Base-by-base conservation (phyloP, 2,113 vertebrate genomes). In the Anoura caudifer region DNA sequence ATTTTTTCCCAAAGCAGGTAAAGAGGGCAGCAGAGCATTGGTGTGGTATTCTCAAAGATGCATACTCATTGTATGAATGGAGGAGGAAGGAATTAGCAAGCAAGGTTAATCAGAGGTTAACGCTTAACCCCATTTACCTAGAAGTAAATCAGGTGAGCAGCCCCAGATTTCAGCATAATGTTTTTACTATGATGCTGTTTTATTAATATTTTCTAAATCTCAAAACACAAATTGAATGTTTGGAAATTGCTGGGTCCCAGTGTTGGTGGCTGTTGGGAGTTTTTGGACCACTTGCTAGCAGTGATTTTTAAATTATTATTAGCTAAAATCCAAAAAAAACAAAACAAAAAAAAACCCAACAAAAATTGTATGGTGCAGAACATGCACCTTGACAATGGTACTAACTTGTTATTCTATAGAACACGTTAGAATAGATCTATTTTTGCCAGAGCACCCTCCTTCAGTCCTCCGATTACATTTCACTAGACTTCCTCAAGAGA, bases 401-500 rank as follows among this genome's bases (percentile, higher is more conserved):
- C 98, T 98, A 98, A 98, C 97, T 98, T 98, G 98, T 98, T 98
- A 94, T 72, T 98, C 98, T 98, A 47, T 97, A 98, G 98, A 98
- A 98, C 97, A 98, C 85, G 72, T 97, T 98, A 98, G 98, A 98
- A 97, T 98, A 99, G 98, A 95, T 98, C 97, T 98, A 98, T 98
- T 99, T 99, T 98, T 98, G 98, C 98, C 98, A 98, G 98, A 98
- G 98, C 97, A 97, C 95, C 97, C 97, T 97, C 98, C 98, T 97
- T 97, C 97, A 95, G 98, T 98, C 98, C 98, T 98, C 96, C 1
- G n/a, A 95, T 98, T 96, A 98, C 97, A 98, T 98, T 98, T 99
- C 98, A 98, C 97, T 99, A 98, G 98, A 98, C 97, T 98, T 98
- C 98, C 98, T 99, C 98, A 97, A 98, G 98, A 98, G 98, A 98